A percentile compares a stretch with the other conserved stretches of the same genome.
Evolutionary conservation across 2,113 vertebrate species (phyloP).

Genomic region (Shinisaurus crocodilurus): DNA sequence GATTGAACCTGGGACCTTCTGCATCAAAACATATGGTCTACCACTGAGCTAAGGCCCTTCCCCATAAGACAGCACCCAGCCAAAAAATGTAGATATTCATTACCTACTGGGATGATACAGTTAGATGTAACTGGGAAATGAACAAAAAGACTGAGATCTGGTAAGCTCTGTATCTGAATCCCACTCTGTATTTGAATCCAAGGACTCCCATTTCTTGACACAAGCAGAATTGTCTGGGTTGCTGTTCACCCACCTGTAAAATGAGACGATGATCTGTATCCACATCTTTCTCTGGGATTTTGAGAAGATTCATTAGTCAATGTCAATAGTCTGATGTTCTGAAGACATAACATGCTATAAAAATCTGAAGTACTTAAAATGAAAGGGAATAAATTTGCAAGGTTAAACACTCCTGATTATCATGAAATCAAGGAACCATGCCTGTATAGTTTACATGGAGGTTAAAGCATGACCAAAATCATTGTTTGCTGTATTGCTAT

Average conservation of each 20-base stretch:
- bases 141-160: background rate
- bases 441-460: background rate
- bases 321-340: background rate
- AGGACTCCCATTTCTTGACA: background rate
- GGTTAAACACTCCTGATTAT: background rate
- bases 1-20: background rate
- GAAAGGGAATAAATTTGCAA: constrained; percentile 8
- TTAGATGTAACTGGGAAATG: background rate
- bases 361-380: constrained; percentile 9
- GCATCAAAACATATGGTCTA: background rate
- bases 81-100: background rate
- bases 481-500: background rate
- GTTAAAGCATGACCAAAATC: background rate
- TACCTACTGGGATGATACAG: background rate
- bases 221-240: background rate
- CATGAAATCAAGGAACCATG: constrained; percentile 13
- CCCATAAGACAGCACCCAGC: too few relatives aligned
- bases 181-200: background rate
- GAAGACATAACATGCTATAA: constrained; percentile 19
- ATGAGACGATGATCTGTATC: constrained; percentile 14
- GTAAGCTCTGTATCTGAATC: background rate
- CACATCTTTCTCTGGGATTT: constrained; percentile 6
- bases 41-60: background rate
- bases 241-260: constrained; percentile 25
- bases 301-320: background rate